Evolutionary conservation across 1,140 invertebrate genomes (phyloP), one percentile per base, ranked within the genome.

Genomic region (Monomorium pharaonis): DNA sequence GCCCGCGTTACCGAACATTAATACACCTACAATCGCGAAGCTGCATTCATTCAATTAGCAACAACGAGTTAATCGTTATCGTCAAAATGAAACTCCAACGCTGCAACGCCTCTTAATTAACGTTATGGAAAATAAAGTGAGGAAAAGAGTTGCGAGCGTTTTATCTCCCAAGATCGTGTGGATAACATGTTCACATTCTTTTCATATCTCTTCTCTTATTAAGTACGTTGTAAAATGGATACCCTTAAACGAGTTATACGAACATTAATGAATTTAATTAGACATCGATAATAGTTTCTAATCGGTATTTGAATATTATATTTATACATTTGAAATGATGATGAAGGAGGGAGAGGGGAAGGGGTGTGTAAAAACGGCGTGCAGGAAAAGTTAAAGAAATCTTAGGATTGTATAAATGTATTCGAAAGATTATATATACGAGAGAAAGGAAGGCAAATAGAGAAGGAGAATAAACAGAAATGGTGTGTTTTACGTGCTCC

Each of bases 11-110:
- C 12, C 49, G 49, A 54, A 67, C 37, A 30, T 49, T 49, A 27
- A 27, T 49, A 49, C 9, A 14, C 16, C 30, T 18, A 33, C 12
- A 49, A 21, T 62, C 24, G 60, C 60, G 10, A 70, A 56, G 65
- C 30, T 44, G 27, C 65, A 56, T 67, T 67, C 63, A 16, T 54
- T 81, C 51, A 81, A 81, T 81, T 44, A 72, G 51, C 24, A 56
- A 72, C 24, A 51, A n/a, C 16, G 65, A 58, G 14, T 70, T 81
- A 56, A 81, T 56, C 33, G 16, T 56, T 16, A 42, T 24, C 30
- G 30, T 67, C 30, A 33, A 80, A 63, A 80, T 54, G 62, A 54
- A 37, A 80, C 14, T 74, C 18, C 14, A 10, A 27, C 14, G n/a
- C n/a, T 24, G 44, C 58, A 12, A 67, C 60, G 27, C 9, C 47